These are phyloP conservation scores for Drosophila trichaetosa DNA, from an alignment of 2,888 invertebrate species.

Conservation along the genomic window DNA sequence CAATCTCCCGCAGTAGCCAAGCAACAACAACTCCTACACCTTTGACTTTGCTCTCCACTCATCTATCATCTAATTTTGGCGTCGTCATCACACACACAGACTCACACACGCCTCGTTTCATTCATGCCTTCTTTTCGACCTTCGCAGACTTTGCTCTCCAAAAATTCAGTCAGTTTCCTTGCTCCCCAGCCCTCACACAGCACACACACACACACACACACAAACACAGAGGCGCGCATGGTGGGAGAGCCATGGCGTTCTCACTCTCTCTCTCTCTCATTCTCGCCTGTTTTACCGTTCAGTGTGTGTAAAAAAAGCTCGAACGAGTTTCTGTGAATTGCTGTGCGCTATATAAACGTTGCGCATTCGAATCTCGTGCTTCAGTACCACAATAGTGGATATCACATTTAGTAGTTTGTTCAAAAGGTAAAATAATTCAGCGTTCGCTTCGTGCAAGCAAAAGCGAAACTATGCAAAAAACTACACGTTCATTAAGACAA, in stretches of 20 bases:
- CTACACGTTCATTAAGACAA: conserved; percentile 37
- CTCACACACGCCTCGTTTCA: conserved; percentile 54
- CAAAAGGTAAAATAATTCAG: conserved; percentile 63
- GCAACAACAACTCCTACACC: conserved; percentile 42
- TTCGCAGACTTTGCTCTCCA: conserved; percentile 55
- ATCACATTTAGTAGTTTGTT: conserved; percentile 79
- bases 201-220: conserved; percentile 10
- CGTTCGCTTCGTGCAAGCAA: conserved; percentile 32
- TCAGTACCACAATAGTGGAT: conserved; percentile 84
- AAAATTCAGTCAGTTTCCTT: conserved; percentile 34
- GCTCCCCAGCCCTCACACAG: conserved; percentile 10
- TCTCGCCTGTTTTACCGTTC: conserved; percentile 57
- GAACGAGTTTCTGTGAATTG: conserved; percentile 64
- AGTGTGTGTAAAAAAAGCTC: conserved; percentile 60
- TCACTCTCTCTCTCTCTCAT: conserved; percentile 26
- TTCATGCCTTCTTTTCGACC: conserved; percentile 74
- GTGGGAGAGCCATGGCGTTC: conserved; percentile 45
- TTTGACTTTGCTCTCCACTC: conserved; percentile 51
- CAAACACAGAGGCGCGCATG: conserved; percentile 7
- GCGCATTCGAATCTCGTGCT: conserved; percentile 83
- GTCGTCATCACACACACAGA: conserved; percentile 29
- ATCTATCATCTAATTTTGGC: conserved; percentile 43
- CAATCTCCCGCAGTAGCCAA: conserved; percentile 3
- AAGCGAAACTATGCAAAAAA: conserved; percentile 50
- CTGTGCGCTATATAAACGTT: conserved; percentile 83